Base-by-base conservation (phyloP, 2,888 invertebrate species). In the Lissocephala sabroskyi region DNA sequence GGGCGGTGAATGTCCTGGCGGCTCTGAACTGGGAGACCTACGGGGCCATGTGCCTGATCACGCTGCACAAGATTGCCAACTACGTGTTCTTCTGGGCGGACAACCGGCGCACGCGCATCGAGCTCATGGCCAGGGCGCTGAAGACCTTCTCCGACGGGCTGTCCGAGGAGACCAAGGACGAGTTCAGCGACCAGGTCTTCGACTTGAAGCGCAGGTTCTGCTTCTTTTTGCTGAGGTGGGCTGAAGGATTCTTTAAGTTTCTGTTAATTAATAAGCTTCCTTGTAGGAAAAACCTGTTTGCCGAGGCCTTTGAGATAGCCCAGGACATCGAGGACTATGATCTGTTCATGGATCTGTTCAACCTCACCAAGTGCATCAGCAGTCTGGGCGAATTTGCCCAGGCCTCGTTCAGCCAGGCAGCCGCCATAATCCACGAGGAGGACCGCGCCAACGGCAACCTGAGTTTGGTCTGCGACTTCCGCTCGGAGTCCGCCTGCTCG, bases 241-340 rank as follows among this genome's bases (percentile, higher is more conserved):
- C 49, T 14, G 9, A 26, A 16, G 0, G 4, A 3, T 2, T 32
- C 4, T 0, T 6, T 3, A 11, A 13, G 3, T 40, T 43, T 52
- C 40, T n/a, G 3, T 41, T 41, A 19, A 29, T 6, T 23, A 5
- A 6, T 39, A n/a, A n/a, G 32, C 13, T 33, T 3, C 7, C n/a
- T 44, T 13, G 49, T 45, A 42, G 93, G 55, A 89, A 91, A 61
- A 88, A 90, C 44, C 87, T 91, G 67, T 88, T 91, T 79, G 92
- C 92, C 81, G 95, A 94, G 79, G 94, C 96, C 1, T 91, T 95
- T 74, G 88, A 94, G 49, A 86, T 95, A 51, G 96, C 93, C 1
- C 92, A 95, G 61, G 95, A 96, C 82, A 87, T 96, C 58, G 89
- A 90, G 43, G 94, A 94, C 77, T 92, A 93, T 82, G 96, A 96